Evolutionary conservation across 2,888 invertebrate species (phyloP).

Genomic region (Lathronympha strigana): DNA sequence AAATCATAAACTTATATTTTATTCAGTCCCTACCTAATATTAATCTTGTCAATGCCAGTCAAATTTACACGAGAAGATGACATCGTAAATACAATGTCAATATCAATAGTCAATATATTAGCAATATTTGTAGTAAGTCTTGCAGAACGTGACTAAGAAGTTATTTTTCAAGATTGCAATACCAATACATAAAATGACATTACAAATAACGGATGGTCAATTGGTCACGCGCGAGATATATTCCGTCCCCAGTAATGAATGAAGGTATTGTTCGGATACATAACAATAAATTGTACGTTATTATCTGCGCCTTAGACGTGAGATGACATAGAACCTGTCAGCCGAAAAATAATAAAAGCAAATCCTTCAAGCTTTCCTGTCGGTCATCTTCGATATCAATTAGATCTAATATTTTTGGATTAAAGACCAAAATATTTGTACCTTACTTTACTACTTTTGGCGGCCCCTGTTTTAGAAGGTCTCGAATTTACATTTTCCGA

Average conservation of each 20-base stretch:
- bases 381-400: not conserved
- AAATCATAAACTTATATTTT: too few species aligned
- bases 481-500: slow-evolving; percentile 7
- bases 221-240: slow-evolving; percentile 10
- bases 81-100: slow-evolving; percentile 1
- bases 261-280: not conserved
- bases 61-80: not conserved
- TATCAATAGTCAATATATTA: slow-evolving; percentile 13
- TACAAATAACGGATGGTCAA: slow-evolving; percentile 11
- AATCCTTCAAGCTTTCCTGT: not conserved
- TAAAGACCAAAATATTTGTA: too few species aligned
- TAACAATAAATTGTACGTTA: not conserved
- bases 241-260: slow-evolving; percentile 6
- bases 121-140: slow-evolving; percentile 15
- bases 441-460: not conserved
- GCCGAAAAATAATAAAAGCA: not conserved
- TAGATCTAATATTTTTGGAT: too few species aligned
- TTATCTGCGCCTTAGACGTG: not conserved
- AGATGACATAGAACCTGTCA: not conserved
- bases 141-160: slow-evolving; percentile 26
- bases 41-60: not conserved
- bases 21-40: too few species aligned
- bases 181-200: slow-evolving; percentile 17
- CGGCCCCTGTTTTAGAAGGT: not conserved
- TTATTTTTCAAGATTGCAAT: slow-evolving; percentile 16